A percentile compares a stretch with the other conserved stretches of the same genome.
Evolutionary conservation across 2,888 invertebrate genomes (phyloP).

Genomic region (Diarsia brunnea): DNA sequence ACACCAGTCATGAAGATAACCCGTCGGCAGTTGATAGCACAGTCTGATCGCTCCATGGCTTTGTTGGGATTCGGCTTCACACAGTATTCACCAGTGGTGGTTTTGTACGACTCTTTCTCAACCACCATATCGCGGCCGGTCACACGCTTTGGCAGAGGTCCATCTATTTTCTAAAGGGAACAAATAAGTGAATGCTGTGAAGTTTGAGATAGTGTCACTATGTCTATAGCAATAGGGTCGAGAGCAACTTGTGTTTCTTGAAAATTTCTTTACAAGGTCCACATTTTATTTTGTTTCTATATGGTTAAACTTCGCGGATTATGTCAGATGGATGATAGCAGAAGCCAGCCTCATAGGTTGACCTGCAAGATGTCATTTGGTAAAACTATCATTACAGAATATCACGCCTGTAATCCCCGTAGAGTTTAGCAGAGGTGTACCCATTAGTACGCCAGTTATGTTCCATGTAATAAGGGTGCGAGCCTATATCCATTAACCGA

Average conservation of each 20-base stretch:
- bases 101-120: conserved; percentile 84
- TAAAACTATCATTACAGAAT: no score
- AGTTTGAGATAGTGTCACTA: not conserved
- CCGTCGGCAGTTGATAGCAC: conserved; percentile 83
- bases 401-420: no score
- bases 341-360: no score
- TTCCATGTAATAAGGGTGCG: no score
- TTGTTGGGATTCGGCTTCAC: conserved; percentile 88
- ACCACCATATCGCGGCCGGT: conserved; percentile 87
- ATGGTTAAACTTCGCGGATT: no score
- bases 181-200: not conserved
- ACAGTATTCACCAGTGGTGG: conserved; percentile 85
- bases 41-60: conserved; percentile 86
- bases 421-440: no score
- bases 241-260: not conserved
- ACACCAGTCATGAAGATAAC: conserved; percentile 86
- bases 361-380: no score
- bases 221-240: not conserved
- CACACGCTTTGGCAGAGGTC: conserved; percentile 81
- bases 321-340: no score
- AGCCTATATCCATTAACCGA: not conserved
- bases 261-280: not conserved
- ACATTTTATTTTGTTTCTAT: not conserved
- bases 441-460: no score
- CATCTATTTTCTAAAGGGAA: conserved; percentile 78